phyloP scores from a whole-genome alignment of 2,113 vertebrate species.

The Pteropus alecto region DNA sequence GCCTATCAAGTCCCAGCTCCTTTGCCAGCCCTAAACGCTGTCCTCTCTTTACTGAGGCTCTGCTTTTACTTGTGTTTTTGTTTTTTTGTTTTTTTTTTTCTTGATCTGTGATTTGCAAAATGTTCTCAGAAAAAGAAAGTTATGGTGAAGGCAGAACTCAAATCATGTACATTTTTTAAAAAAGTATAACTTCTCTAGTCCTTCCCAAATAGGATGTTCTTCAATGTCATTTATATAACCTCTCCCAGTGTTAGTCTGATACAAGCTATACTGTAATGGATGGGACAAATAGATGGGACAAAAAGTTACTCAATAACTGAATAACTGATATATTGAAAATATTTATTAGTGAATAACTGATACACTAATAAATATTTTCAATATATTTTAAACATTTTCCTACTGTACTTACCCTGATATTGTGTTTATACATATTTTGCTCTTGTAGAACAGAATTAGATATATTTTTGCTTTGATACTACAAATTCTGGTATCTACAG shows the following conservation, averaged over 20 bases:
- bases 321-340: too few species aligned
- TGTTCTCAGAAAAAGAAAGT: not conserved
- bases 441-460: not conserved
- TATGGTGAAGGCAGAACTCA: not conserved
- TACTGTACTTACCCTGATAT: not conserved
- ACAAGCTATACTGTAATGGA: not conserved
- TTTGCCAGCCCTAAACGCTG: not conserved
- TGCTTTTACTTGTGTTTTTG: not conserved
- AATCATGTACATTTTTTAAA: not conserved
- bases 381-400: not conserved
- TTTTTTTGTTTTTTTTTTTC: not conserved
- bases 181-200: not conserved
- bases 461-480: not conserved
- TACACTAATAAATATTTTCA: not conserved
- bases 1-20: not conserved
- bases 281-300: not conserved
- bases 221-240: not conserved
- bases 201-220: not conserved
- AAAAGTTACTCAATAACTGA: not conserved
- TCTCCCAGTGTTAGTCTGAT: not conserved
- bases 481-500: not conserved
- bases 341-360: not conserved
- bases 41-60: not conserved
- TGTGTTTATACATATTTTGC: not conserved
- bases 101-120: not conserved